Conservation (phyloP, 2,797 vertebrate species). For the Thaleichthys pacificus region DNA sequence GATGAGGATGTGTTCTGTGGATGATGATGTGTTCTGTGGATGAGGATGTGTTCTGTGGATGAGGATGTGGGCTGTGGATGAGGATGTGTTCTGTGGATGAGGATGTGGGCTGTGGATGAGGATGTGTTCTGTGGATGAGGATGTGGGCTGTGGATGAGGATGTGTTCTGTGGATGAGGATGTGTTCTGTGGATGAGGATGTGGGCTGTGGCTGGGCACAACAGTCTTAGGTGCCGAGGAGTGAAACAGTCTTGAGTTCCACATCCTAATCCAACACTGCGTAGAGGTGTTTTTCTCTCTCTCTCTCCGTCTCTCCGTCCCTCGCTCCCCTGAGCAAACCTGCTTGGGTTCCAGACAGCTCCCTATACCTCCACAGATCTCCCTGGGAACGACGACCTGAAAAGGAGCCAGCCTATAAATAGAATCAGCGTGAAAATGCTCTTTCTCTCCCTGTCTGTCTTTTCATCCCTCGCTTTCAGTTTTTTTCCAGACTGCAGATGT, state of each 20-base stretch:
- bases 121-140: background rate
- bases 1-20: too few relatives aligned
- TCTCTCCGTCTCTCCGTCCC: background rate
- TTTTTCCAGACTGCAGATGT: background rate
- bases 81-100: too few relatives aligned
- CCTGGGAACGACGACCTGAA: constrained; percentile 13
- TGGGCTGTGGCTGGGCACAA: too few relatives aligned
- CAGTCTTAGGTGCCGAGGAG: too few relatives aligned
- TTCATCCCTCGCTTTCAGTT: background rate
- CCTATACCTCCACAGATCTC: constrained; percentile 3
- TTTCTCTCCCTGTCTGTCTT: constrained; percentile 8
- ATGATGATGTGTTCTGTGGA: too few relatives aligned
- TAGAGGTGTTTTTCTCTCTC: background rate
- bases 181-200: too few relatives aligned
- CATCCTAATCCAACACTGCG: constrained; percentile 9
- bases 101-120: too few relatives aligned
- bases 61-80: too few relatives aligned
- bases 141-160: constrained; percentile 2
- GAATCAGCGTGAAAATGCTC: constrained; percentile 11
- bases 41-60: too few relatives aligned
- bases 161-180: too few relatives aligned
- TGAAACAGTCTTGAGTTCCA: constrained; percentile 9
- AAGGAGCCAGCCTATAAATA: constrained; percentile 31
- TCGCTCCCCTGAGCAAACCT: background rate
- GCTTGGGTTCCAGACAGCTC: background rate